A percentile compares a stretch with the other conserved stretches of the same genome.
Evolutionary conservation across 1,140 invertebrate genomes (phyloP).

Genomic region (Steinernema feltiae): DNA sequence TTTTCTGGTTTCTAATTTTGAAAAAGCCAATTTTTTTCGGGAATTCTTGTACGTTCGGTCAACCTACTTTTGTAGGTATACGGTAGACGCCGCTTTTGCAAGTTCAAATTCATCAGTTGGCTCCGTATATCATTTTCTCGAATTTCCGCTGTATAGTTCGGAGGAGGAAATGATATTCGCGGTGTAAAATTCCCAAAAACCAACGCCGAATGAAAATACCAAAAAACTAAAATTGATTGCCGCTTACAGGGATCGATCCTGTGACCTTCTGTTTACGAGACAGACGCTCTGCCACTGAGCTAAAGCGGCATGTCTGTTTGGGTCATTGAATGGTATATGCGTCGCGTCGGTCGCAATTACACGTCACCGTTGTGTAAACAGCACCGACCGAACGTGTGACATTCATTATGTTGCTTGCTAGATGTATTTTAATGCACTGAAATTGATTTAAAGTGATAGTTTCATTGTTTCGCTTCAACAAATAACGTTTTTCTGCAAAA

Average conservation of each 20-base stretch:
- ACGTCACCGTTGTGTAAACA: neutral
- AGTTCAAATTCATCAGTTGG: too few relatives aligned
- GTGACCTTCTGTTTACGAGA: conserved; percentile 23
- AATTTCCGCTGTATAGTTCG: neutral
- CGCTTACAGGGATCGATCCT: conserved; percentile 17
- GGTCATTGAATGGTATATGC: neutral
- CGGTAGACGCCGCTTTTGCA: too few relatives aligned
- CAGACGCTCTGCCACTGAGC: conserved; percentile 21
- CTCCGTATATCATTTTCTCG: too few relatives aligned
- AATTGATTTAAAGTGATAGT: too few relatives aligned
- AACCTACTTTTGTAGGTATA: too few relatives aligned
- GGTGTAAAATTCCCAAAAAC: neutral
- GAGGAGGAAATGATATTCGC: neutral
- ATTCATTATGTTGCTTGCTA: too few relatives aligned
- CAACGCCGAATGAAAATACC: neutral
- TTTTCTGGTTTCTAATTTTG: too few relatives aligned
- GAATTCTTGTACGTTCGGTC: too few relatives aligned
- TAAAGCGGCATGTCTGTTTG: neutral
- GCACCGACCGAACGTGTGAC: neutral
- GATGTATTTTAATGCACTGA: too few relatives aligned
- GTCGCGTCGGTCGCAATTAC: neutral
- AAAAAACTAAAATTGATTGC: conserved; percentile 18
- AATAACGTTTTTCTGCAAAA: too few relatives aligned
- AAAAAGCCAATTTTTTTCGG: too few relatives aligned
- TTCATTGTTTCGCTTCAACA: too few relatives aligned